Base-by-base conservation (phyloP, 2,888 invertebrate species). In the Nemoura dubitans region DNA sequence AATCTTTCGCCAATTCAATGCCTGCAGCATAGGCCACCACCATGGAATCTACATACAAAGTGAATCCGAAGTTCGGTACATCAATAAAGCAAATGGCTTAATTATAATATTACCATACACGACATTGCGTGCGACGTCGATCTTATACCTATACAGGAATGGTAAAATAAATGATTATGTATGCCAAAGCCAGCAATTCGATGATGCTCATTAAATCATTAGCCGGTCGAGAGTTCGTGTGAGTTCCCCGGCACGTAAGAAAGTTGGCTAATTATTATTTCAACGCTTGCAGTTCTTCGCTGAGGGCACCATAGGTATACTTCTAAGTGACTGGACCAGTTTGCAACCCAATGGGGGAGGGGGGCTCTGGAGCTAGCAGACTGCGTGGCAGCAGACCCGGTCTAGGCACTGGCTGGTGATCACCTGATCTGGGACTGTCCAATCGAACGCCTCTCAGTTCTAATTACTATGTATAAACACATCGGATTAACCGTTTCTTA, bases 71-170 rank as follows among this genome's bases (percentile, higher is more conserved):
- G 21, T 59, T 59, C 21, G 21, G 59, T 21, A 21, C 59, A 59
- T 21, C 59, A 59, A 59, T 59, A 59, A 59, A 59, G 59, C 59
- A 59, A 59, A 59, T 59, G 59, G 59, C 59, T 59, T 59, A 59
- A 59, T 59, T 59, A 59, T 59, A 59, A 59, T 59, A 21, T 21
- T 59, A 59, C 21, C 59, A 59, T 59, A 59, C 21, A 59, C 16
- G 59, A 59, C 3, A 59, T 59, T 16, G 59, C 59, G 59, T 59
- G 59, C 59, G 2, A 59, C 3, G 14, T 21, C 16, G 6, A 59
- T 21, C 14, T 59, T 21, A 59, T 21, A 59, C 2, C 14, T 1
- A 59, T 10, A 21, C 36, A 59, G 14, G 59, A 21, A 59, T 59
- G 2, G 21, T 59, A 59, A 59, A 59, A 59, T 59, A 59, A 59